Evolutionary conservation across 2,888 invertebrate species (phyloP), one percentile per base, ranked within the genome.

Genomic region (Entomobrya proxima): DNA sequence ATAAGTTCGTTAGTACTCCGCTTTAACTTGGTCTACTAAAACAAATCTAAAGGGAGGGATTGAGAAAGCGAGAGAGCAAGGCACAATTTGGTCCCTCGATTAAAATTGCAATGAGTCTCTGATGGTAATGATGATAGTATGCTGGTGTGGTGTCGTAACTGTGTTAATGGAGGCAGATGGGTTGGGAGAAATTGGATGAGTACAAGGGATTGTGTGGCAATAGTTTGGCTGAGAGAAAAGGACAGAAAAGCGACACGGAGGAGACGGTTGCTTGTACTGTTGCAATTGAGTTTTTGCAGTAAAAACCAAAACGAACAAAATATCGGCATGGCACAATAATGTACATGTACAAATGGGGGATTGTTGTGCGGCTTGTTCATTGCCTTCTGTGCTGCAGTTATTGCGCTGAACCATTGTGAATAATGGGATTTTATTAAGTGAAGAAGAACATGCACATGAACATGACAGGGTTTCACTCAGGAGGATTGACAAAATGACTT

Each of bases 91-190:
- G 40, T 67, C 24, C 35, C 69, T 74, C 72, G 47, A 74, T 74
- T 74, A 74, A 74, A 50, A 74, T 50, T 74, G 72, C 47, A 32
- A 50, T 74, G 50, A n/a, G 47, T 50, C 30, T 4, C 5, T 74
- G 32, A 47, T 50, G 44, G 18, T 69, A 47, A 47, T 30, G 24
- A 69, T 47, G 24, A 74, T 74, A 1, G 50, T 27, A 9, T 21
- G 30, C 0, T 69, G 69, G 9, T 27, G 50, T 27, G 32, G 72
- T 74, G 50, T 74, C 50, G 72, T 74, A 74, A 74, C 72, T 74
- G 72, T 74, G 72, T 74, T 74, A 74, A 74, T 74, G 72, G 72
- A 74, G 50, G 72, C 47, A 72, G 72, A 74, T 74, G 72, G 72
- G 72, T 18, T 50, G 72, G 72, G 72, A 74, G 72, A 74, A 74